Evolutionary conservation across 2,113 vertebrate genomes (phyloP), one percentile per base, ranked within the genome.

Genomic region (Phalacrocorax carbo): DNA sequence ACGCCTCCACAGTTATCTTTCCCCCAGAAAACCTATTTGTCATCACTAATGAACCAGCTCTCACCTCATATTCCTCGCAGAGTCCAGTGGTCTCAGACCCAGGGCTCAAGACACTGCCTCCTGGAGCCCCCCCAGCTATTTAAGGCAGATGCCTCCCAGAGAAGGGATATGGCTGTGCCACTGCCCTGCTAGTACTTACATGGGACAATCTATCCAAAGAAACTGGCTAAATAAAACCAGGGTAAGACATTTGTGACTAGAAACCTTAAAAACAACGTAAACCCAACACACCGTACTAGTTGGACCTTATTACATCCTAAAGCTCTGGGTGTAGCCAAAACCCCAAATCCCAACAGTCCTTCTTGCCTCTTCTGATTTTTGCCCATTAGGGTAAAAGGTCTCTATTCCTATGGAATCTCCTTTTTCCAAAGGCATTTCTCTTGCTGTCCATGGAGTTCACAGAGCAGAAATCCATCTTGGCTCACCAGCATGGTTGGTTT

Each of bases 91-190:
- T 49, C 79, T 91, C 48, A 61, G 51, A 55, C 9, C 9, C 62
- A 42, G 48, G 38, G 21, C 42, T 65, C 26, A 73, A 70, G 65
- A 40, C 3, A 0, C 0, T 60, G 25, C 8, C 22, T 66, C 11
- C 25, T 17, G 19, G 18, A 81, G 29, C 5, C 32, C 12, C 18
- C 5, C 18, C 5, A 1, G 0, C 3, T 44, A 29, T 42, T 52
- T 46, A 51, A 38, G 19, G 32, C n/a, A 80, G 15, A n/a, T 6
- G 14, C n/a, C 11, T 25, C 26, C 32, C 27, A 38, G 34, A 51
- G 20, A 90, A 79, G 11, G 14, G 18, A 1, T 36, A 69, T 21
- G 30, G 36, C 68, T 0, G 0, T 44, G 27, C 14, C 71, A 60
- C 30, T 11, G 7, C 15, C 16, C 32, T 61, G 14, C 58, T 30